phyloP scores from a whole-genome alignment of 2,113 vertebrate genomes.

The Nothocercus nigrocapillus region DNA sequence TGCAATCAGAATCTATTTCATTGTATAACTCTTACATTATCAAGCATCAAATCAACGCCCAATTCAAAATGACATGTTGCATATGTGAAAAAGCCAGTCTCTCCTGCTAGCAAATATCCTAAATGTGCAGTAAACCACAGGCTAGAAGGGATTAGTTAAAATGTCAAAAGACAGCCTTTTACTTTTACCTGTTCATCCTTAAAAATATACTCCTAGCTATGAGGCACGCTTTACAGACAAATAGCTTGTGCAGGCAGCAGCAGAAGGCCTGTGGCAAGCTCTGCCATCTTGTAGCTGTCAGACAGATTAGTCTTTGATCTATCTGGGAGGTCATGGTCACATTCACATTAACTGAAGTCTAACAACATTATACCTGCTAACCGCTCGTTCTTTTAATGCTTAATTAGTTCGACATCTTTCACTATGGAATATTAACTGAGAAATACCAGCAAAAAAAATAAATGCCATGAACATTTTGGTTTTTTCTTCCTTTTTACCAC shows the following conservation, averaged over 20 bases:
- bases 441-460: slow-evolving; percentile 38
- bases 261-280: slow-evolving; percentile 84
- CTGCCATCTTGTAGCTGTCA: slow-evolving; percentile 93
- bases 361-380: slow-evolving; percentile 77
- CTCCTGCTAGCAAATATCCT: slow-evolving; percentile 91
- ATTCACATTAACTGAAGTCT: slow-evolving; percentile 64
- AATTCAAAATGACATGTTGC: slow-evolving; percentile 91
- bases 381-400: slow-evolving; percentile 66
- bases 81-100: slow-evolving; percentile 98
- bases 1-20: slow-evolving; percentile 88
- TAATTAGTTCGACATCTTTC: slow-evolving; percentile 65
- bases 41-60: slow-evolving; percentile 76
- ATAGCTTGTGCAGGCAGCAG: slow-evolving; percentile 74
- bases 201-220: slow-evolving; percentile 89
- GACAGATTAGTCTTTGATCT: slow-evolving; percentile 87
- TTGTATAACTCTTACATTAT: slow-evolving; percentile 76
- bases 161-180: slow-evolving; percentile 94
- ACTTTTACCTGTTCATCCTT: slow-evolving; percentile 94
- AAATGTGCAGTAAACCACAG: slow-evolving; percentile 89
- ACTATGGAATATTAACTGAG: slow-evolving; percentile 37
- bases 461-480: slow-evolving; percentile 15
- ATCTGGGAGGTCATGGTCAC: slow-evolving; percentile 80
- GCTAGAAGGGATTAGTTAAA: slow-evolving; percentile 93
- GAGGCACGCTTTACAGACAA: slow-evolving; percentile 87
- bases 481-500: background rate